Base-by-base conservation (phyloP, 2,888 invertebrate genomes). In the Pogonocherus hispidulus region DNA sequence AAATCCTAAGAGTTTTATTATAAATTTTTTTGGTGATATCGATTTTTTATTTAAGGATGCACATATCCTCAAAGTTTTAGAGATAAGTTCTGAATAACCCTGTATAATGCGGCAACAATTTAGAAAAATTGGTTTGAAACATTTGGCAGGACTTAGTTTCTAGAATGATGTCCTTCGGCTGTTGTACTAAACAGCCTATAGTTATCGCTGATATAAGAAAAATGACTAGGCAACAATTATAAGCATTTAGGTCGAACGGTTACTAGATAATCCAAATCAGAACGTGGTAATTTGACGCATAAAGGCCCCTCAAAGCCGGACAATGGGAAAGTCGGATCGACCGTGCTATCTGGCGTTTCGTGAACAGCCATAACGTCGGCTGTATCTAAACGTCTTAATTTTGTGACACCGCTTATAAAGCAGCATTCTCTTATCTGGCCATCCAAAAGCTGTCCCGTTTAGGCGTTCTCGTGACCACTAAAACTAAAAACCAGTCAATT, bases 401-500 rank as follows among this genome's bases (percentile, higher is more conserved):
- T 69, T 66, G 67, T 73, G 75, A 75, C 73, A 75, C 73, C 71
- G 19, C 59, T 46, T 72, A 72, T 74, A 74, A 74, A 74, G 67
- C 71, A 72, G 66, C 74, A 71, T 69, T 47, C 47, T 47, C 59
- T 59, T 59, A 59, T 59, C 59, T 47, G 59, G 9, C 59, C 47
- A 59, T 59, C 59, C 67, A 69, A 41, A n/a, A 60, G 47, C 74
- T 68, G 70, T 66, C 73, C 70, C 67, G 67, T 18, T 32, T n/a
- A 35, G 47, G 19, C 59, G 47, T 47, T 59, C 59, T 59, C 59
- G 59, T 63, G 77, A 80, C 80, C 78, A 74, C 80, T 81, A 82
- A 81, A 83, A 73, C 82, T 82, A 82, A 82, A 70, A 78, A 80
- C 81, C 79, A 78, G 82, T 84, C 84, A 83, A 84, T 84, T 84